Conservation (phyloP, 2,888 invertebrate species). For the Mechanitis messenoides region DNA sequence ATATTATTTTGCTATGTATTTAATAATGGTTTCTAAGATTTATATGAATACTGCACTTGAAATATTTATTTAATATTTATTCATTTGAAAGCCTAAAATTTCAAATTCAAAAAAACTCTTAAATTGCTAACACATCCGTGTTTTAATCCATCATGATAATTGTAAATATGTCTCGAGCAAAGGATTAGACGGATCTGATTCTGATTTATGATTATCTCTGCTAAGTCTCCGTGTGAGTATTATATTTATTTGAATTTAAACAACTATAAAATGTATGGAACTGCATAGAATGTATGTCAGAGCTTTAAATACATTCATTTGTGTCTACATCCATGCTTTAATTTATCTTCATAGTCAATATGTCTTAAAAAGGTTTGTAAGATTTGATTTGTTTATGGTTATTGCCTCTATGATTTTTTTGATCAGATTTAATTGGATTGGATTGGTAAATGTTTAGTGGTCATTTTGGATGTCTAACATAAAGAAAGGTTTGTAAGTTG, state of each 20-base stretch:
- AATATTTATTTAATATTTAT: too few species aligned
- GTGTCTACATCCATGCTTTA: conserved; percentile 1
- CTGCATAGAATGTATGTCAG: neutral
- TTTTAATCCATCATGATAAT: conserved; percentile 3
- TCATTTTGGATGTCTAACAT: neutral
- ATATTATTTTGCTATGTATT: too few species aligned
- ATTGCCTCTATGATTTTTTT: conserved; percentile 10
- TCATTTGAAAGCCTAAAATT: too few species aligned
- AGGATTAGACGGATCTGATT: conserved; percentile 1
- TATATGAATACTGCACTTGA: too few species aligned
- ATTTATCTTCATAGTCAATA: conserved; percentile 7
- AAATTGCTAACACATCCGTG: neutral
- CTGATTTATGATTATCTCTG: neutral
- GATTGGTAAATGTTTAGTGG: conserved; percentile 5
- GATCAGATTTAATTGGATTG: conserved; percentile 5
- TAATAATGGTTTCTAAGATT: too few species aligned
- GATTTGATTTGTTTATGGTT: conserved; percentile 19
- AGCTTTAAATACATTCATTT: neutral
- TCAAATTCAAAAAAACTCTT: too few species aligned
- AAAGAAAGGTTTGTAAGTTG: neutral
- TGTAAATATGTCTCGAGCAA: neutral
- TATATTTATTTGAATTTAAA: conserved; percentile 1
- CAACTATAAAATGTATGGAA: too few species aligned
- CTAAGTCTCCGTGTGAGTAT: conserved; percentile 1
- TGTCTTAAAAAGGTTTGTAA: conserved; percentile 14